Evolutionary conservation across 2,113 vertebrate genomes (phyloP), one percentile per base, ranked within the genome.

Genomic region (Oncorhynchus keta): DNA sequence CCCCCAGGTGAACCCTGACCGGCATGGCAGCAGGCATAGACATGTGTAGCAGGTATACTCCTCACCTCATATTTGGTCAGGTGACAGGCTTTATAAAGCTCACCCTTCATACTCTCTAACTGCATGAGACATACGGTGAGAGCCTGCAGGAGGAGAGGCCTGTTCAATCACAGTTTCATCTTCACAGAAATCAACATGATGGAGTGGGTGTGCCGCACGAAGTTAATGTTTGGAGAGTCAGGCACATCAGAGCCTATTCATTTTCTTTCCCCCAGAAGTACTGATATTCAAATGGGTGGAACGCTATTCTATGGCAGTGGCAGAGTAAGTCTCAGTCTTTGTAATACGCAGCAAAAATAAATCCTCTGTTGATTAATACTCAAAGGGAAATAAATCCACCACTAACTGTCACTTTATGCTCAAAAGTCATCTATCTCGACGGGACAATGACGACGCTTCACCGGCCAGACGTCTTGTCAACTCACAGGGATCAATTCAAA

Each of bases 161-260:
- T 80, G 84, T 88, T 90, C 81, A 82, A 89, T 90, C 83, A 86
- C 79, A 79, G 84, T 87, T 90, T 86, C 84, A 85, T 88, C 88
- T 91, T 88, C 84, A 84, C 80, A 89, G 84, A 89, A 91, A 92
- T 91, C 90, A 85, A 84, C 90, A 81, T 83, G 82, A 86, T 89
- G 83, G 83, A 86, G 83, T 74, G 76, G 72, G 82, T 78, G 68
- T 55, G 16, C 81, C 81, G 77, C 75, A 78, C 81, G 86, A 87
- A 90, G 85, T 88, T 82, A 83, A 88, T 89, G 88, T 91, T 88
- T 87, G 84, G 75, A 80, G 76, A 88, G 84, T 84, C 81, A 84
- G 88, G 79, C 86, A 86, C 86, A 91, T 89, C 35, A 75, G 70
- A 59, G 45, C 14, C 71, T 55, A 22, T 73, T 68, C 28, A 26